Conservation (phyloP, 2,888 invertebrate genomes). For the Galerucella nymphaeae region DNA sequence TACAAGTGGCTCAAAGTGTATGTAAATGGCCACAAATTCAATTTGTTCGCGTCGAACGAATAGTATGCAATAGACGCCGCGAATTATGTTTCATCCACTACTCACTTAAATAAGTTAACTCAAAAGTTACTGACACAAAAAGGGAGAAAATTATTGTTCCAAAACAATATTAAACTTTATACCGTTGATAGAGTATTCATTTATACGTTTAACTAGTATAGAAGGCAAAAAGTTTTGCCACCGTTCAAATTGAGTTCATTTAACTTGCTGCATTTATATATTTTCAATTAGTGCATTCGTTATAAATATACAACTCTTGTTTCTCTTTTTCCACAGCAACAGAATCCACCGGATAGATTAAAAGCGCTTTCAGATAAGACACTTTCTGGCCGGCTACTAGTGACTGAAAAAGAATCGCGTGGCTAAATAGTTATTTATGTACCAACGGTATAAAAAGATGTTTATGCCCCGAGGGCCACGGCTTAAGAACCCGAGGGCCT, state of each 20-base stretch:
- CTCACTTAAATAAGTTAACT: conserved; percentile 39
- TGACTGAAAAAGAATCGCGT: too few species aligned
- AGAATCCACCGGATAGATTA: too few species aligned
- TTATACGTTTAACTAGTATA: conserved; percentile 18
- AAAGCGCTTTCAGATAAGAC: too few species aligned
- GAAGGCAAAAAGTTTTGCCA: not conserved
- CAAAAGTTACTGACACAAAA: conserved; percentile 34
- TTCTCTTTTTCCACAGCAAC: too few species aligned
- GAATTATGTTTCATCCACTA: conserved; percentile 37
- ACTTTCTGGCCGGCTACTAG: too few species aligned
- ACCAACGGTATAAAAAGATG: too few species aligned
- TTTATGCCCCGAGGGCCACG: too few species aligned
- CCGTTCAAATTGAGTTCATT: conserved; percentile 13
- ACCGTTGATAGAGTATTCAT: conserved; percentile 20
- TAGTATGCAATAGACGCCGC: conserved; percentile 37
- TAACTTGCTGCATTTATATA: not conserved
- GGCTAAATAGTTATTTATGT: too few species aligned
- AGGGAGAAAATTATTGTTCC: conserved; percentile 37
- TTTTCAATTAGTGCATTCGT: not conserved
- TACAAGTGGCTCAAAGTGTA: conserved; percentile 32
- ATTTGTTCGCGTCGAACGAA: conserved; percentile 35
- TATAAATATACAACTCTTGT: not conserved
- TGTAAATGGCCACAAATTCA: conserved; percentile 38
- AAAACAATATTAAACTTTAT: conserved; percentile 38
- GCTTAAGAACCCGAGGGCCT: too few species aligned